Evolutionary conservation across 1,140 invertebrate species (phyloP).

Genomic region (Metopolophium dirhodum): DNA sequence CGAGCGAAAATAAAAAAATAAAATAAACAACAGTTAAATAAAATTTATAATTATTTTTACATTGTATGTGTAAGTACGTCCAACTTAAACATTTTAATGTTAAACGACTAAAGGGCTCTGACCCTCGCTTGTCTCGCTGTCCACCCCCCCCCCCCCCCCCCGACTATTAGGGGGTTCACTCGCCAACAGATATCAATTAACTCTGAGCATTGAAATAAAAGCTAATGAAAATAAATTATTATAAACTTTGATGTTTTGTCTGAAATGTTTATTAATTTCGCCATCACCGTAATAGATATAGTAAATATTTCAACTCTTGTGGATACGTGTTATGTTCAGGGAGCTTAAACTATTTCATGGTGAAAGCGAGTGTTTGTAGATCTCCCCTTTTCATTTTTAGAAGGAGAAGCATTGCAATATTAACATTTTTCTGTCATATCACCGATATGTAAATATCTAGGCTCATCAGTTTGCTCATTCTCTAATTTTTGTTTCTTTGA

Average conservation of each 20-base stretch:
- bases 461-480: neutral
- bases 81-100: neutral
- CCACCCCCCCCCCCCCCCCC: too few relatives aligned
- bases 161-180: too few relatives aligned
- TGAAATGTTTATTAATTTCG: too few relatives aligned
- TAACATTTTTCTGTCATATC: neutral
- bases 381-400: neutral
- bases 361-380: neutral
- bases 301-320: neutral
- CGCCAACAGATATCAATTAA: neutral
- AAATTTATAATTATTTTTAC: neutral
- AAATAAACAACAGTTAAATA: neutral
- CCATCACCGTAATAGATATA: neutral
- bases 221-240: neutral
- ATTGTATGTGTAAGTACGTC: neutral
- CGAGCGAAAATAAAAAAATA: neutral
- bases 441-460: neutral
- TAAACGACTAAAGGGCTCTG: neutral
- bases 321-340: neutral
- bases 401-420: neutral
- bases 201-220: neutral
- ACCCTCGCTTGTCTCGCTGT: fast-evolving
- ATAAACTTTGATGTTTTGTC: neutral
- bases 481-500: neutral
- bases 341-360: neutral